Base-by-base conservation (phyloP, 2,113 vertebrate genomes). In the Lasiurus borealis region DNA sequence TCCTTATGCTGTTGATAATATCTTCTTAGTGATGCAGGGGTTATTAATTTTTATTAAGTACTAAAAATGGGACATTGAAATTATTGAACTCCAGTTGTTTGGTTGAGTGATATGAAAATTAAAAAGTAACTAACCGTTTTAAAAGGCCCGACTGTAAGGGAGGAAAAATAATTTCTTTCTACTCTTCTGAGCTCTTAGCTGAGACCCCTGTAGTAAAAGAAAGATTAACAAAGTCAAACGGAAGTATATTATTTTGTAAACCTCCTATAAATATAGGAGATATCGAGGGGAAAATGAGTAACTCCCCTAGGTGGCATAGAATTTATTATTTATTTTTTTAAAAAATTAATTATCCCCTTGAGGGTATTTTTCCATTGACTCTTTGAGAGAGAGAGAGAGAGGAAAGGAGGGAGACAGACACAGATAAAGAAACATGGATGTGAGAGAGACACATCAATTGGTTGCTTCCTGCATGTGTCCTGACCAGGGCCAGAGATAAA, bases 41-140 rank as follows among this genome's bases (percentile, higher is more conserved):
- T n/a, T 73, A 83, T 54, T 87, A 29, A 84, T 76, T 90, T 68
- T 88, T 85, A 87, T 81, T 86, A 92, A 84, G 89, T 34, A 50
- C 1, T 13, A 16, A 72, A 68, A 54, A 25, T 19, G 5, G 46
- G 9, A 11, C 6, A 44, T 13, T 83, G 5, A 16, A n/a, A 88
- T 71, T 36, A 77, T 21, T 85, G 52, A 81, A 52, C 23, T 85
- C 13, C 29, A 40, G 25, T 54, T 90, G 23, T 71, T 78, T 95
- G 68, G 18, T 75, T 75, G 72, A 81, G 52, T 95, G 71, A 73
- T 71, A 23, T 34, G 59, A 62, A 89, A 59, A 18, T 87, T 54
- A 27, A 19, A 88, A 52, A 54, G n/a, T 59, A 85, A 1, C 15
- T 29, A 52, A 23, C 2, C 40, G 10, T 57, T 66, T 73, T 93